Percentiles rank a stretch among this genome's conserved stretches.
Evolutionary conservation across 1,140 invertebrate species (phyloP).

Genomic region (Olivierus martensii): DNA sequence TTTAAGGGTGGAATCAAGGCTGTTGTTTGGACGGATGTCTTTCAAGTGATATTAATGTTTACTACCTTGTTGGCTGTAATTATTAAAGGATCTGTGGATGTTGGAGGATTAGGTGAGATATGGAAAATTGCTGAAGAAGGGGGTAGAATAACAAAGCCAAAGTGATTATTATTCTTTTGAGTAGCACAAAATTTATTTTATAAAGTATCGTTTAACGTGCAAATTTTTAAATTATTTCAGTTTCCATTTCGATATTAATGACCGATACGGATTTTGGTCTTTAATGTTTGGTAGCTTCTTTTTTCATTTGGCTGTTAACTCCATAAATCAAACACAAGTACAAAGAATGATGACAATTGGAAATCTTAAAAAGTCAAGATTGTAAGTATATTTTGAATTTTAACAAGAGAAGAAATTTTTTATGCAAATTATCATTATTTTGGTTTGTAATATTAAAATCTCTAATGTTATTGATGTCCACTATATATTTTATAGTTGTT

Average conservation of each 20-base stretch:
- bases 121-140: slow-evolving; percentile 42
- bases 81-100: slow-evolving; percentile 48
- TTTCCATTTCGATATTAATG: slow-evolving; percentile 27
- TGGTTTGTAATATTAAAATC: too few species aligned
- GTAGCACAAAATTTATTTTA: too few species aligned
- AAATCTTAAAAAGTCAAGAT: slow-evolving; percentile 37
- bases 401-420: too few species aligned
- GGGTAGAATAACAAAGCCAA: neutral
- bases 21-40: slow-evolving; percentile 79
- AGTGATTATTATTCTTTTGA: neutral
- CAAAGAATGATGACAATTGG: slow-evolving; percentile 65
- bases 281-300: slow-evolving; percentile 35
- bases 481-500: too few species aligned
- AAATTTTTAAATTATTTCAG: too few species aligned
- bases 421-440: too few species aligned
- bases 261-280: slow-evolving; percentile 37
- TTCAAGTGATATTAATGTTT: slow-evolving; percentile 73
- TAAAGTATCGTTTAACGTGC: too few species aligned
- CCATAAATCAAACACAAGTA: slow-evolving; percentile 69
- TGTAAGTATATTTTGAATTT: slow-evolving; percentile 19
- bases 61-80: slow-evolving; percentile 61
- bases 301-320: slow-evolving; percentile 56
- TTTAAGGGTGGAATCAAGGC: slow-evolving; percentile 80
- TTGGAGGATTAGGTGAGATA: slow-evolving; percentile 46
- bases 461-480: too few species aligned